Evolutionary conservation across 2,888 invertebrate species (phyloP), one percentile per base, ranked within the genome.

Genomic region (Himalopsyche tibetana): DNA sequence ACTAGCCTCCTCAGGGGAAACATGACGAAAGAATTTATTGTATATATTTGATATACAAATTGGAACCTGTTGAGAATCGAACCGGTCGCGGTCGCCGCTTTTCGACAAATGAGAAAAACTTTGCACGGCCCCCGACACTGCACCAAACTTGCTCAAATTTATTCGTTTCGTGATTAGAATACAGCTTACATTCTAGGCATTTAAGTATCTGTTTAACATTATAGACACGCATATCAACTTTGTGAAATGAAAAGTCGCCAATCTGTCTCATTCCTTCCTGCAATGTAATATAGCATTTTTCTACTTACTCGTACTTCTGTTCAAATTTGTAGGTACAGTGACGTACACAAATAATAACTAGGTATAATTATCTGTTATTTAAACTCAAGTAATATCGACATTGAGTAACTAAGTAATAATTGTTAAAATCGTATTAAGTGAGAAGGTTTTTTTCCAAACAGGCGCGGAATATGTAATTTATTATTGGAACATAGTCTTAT

Each of bases 1-100:
- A 83, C 11, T 1, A 83, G 45, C 45, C 74, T 83, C 69, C 83
- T 69, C 79, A 83, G 45, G 19, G 74, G 74, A 42, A 83, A 74
- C 83, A 83, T 83, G n/a, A 56, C 19, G 36, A 55, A 11, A 4
- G 42, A 74, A 56, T 38, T 38, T 6, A 38, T 36, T 36, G 4
- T 42, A n/a, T n/a, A 2, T 42, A 36, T 42, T 80, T 11, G 42
- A 40, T 80, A 80, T 38, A 19, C 80, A 15, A n/a, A 38, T 42
- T 6, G 40, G 40, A 80, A n/a, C 17, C 19, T n/a, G 15, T 28
- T 15, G n/a, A 42, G 36, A 80, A n/a, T 40, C 80, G 80, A 19
- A 80, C 38, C 42, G 80, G 36, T 80, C 80, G 36, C 63, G 12
- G 38, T 6, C 80, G 36, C 40, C 36, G 80, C 38, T 15, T 19